Conservation (phyloP, 2,113 vertebrate species). For the Cavia porcellus region DNA sequence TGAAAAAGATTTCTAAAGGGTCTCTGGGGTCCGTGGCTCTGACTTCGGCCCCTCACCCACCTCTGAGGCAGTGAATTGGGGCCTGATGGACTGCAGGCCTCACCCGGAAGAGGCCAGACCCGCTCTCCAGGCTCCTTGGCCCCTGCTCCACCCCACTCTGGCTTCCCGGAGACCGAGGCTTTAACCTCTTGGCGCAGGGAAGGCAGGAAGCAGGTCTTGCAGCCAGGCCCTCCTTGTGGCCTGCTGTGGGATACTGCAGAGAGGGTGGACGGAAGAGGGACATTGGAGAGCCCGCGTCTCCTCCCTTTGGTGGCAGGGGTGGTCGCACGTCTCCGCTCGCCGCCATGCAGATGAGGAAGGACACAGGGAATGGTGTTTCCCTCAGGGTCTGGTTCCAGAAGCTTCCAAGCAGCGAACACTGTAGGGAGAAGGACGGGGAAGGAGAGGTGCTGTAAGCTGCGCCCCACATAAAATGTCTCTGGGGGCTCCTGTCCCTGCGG, state of each 20-base stretch:
- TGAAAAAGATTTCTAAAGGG: background rate
- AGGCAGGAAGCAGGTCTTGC: background rate
- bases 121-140: background rate
- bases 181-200: background rate
- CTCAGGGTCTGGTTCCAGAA: background rate
- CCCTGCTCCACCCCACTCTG: accelerated
- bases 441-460: background rate
- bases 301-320: background rate
- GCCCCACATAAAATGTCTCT: background rate
- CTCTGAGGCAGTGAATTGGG: background rate
- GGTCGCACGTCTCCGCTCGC: background rate
- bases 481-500: background rate
- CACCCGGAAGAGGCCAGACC: background rate
- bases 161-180: background rate
- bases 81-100: background rate
- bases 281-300: background rate
- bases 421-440: background rate
- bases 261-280: background rate
- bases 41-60: background rate
- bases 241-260: background rate
- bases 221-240: background rate
- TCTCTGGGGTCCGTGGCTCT: background rate
- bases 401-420: background rate
- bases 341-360: background rate
- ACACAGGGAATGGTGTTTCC: background rate